These are phyloP conservation scores for Euwallacea fornicatus DNA, from an alignment of 1,140 invertebrate genomes.

Conservation along the genomic window DNA sequence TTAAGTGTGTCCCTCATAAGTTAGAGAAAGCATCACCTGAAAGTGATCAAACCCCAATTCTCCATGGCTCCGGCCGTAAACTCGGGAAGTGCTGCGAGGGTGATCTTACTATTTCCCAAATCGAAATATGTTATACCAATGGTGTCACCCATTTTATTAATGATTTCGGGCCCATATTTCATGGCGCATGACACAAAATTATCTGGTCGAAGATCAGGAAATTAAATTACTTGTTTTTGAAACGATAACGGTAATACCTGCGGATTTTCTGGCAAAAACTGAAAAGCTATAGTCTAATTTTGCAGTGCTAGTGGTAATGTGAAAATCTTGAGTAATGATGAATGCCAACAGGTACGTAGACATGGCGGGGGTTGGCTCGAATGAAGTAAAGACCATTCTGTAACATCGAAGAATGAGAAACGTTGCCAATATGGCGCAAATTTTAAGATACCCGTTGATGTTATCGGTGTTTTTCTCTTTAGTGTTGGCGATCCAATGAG, in stretches of 20 bases:
- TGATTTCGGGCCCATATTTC: slow-evolving; percentile 50
- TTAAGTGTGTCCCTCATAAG: too few species aligned
- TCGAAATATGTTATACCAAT: slow-evolving; percentile 54
- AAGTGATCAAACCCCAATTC: slow-evolving; percentile 88
- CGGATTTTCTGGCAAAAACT: slow-evolving; percentile 73
- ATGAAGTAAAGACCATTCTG: slow-evolving; percentile 4
- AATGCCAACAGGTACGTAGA: slow-evolving; percentile 35
- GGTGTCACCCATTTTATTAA: slow-evolving; percentile 55
- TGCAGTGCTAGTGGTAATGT: background rate
- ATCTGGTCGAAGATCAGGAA: too few species aligned
- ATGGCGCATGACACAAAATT: slow-evolving; percentile 50
- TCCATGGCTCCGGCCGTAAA: slow-evolving; percentile 90
- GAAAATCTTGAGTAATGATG: slow-evolving; percentile 21
- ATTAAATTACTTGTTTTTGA: background rate
- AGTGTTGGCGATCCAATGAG: slow-evolving; percentile 1
- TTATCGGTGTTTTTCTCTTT: background rate
- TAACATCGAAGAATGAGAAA: too few species aligned
- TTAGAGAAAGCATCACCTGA: slow-evolving; percentile 60
- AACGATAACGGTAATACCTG: slow-evolving; percentile 44
- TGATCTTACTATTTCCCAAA: slow-evolving; percentile 51
- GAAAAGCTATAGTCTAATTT: slow-evolving; percentile 40
- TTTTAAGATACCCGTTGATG: background rate
- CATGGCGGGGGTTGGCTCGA: slow-evolving; percentile 22
- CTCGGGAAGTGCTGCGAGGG: slow-evolving; percentile 71
- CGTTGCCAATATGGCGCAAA: too few species aligned